Evolutionary conservation across 2,888 invertebrate species (phyloP).

Genomic region (Meliscaeva auricollis): DNA sequence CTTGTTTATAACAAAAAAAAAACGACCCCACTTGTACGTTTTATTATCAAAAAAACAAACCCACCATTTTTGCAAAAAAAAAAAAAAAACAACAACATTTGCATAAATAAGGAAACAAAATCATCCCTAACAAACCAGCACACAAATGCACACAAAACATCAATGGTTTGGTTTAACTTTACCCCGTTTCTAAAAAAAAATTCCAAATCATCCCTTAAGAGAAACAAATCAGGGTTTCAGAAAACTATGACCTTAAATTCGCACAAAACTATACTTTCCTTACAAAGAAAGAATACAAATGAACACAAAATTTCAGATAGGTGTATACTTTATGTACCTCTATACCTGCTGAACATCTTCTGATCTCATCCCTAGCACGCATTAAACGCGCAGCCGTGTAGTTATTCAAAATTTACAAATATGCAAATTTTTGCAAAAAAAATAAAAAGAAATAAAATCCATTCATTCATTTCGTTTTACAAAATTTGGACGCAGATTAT

Average conservation of each 20-base stretch:
- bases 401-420: conserved; percentile 4
- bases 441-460: no score
- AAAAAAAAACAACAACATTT: not conserved
- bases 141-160: not conserved
- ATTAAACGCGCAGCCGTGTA: not conserved
- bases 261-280: no score
- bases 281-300: no score
- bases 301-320: no score
- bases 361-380: conserved; percentile 2
- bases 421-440: conserved; percentile 18
- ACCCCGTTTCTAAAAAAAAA: not conserved
- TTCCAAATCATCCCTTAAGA: not conserved
- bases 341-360: no score
- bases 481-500: not conserved
- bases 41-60: not conserved
- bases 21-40: not conserved
- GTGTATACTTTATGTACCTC: no score
- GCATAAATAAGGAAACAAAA: not conserved
- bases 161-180: not conserved
- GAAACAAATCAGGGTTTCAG: not conserved
- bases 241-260: not conserved
- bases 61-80: not conserved
- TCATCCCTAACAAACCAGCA: not conserved
- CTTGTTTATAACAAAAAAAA: not conserved
- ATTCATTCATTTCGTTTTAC: not conserved